Conservation (phyloP, 2,797 vertebrate species). For the Esox masquinongy region DNA sequence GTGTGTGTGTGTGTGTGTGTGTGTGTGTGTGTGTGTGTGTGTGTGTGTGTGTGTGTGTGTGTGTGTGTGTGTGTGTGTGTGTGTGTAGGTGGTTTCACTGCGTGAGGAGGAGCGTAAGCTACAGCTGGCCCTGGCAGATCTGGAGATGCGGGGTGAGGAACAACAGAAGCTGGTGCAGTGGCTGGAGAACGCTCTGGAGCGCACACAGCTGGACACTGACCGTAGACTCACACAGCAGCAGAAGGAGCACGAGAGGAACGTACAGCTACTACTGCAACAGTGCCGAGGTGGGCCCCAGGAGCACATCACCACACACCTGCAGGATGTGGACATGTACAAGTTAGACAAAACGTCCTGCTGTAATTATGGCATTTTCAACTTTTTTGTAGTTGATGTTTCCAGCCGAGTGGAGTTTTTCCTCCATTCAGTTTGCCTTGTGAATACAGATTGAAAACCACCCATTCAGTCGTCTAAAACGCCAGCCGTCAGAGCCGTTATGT, state of each 20-base stretch:
- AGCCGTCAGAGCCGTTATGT: background rate
- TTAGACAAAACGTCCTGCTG: too few species aligned
- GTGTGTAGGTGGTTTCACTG: slow-evolving; percentile 88
- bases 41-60: slow-evolving; percentile 8
- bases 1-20: background rate
- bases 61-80: background rate
- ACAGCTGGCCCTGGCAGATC: slow-evolving; percentile 87
- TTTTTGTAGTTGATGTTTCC: background rate
- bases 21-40: background rate
- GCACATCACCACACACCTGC: background rate
- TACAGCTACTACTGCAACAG: slow-evolving; percentile 93
- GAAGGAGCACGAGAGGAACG: slow-evolving; percentile 88
- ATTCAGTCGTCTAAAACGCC: background rate
- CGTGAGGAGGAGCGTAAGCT: slow-evolving; percentile 94
- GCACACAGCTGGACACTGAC: slow-evolving; percentile 90
- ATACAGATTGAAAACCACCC: background rate
- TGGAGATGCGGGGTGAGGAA: slow-evolving; percentile 94
- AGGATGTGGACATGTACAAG: background rate
- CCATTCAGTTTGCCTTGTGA: background rate
- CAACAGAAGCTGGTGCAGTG: slow-evolving; percentile 87
- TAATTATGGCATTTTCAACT: background rate
- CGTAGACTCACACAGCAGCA: slow-evolving; percentile 94
- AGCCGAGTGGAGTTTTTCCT: background rate
- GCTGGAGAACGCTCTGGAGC: slow-evolving; percentile 90
- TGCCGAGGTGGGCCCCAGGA: slow-evolving; percentile 78